Evolutionary conservation across 2,113 vertebrate genomes (phyloP).

Genomic region (Diphyllodes magnificus): DNA sequence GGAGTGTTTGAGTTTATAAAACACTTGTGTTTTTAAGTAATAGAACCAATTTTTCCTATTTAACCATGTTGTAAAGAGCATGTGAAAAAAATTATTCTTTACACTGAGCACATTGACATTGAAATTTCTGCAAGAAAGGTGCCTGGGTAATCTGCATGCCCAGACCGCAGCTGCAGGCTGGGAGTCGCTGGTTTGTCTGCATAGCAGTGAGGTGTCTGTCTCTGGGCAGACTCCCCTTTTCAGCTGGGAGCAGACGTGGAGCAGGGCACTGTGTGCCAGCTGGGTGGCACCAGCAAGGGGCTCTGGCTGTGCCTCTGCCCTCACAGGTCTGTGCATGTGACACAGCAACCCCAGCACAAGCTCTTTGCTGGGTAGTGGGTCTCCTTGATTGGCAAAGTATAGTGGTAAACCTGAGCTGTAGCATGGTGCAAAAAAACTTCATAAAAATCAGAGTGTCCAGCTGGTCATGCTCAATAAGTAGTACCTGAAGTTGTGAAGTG

Average conservation of each 20-base stretch:
- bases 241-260: neutral
- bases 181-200: neutral
- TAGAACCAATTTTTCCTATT: neutral
- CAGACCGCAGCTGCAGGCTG: fast-evolving
- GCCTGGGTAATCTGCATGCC: neutral
- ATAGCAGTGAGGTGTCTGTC: fast-evolving
- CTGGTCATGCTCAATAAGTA: neutral
- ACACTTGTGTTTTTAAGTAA: neutral
- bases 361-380: fast-evolving
- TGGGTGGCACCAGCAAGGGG: neutral
- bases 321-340: neutral
- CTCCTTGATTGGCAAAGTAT: neutral
- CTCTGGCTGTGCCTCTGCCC: neutral
- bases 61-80: neutral
- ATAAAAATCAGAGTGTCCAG: neutral
- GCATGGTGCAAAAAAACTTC: neutral
- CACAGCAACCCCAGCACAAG: fast-evolving
- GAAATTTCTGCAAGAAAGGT: neutral
- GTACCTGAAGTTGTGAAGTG: neutral
- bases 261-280: fast-evolving
- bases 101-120: neutral
- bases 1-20: neutral
- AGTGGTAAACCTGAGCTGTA: neutral
- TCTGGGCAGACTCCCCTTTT: neutral
- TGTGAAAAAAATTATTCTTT: neutral